phyloP scores from a whole-genome alignment of 2,888 invertebrate species.

The Muschampia plurimacula region DNA sequence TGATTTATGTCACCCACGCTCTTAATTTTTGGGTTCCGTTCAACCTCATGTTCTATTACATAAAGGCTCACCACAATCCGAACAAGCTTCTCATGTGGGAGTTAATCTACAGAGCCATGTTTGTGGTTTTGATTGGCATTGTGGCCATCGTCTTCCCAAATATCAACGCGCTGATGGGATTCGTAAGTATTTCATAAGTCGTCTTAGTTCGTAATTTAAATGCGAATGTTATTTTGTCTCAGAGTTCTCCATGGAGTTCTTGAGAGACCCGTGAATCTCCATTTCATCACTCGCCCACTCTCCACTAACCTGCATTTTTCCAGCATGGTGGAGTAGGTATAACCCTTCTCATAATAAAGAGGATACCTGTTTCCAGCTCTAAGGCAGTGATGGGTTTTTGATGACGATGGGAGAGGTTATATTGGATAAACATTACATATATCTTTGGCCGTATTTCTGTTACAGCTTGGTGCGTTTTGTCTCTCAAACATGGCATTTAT shows the following conservation, averaged over 20 bases:
- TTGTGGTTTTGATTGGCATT: conserved; percentile 52
- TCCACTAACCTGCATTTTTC: neutral
- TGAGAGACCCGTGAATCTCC: too few species aligned
- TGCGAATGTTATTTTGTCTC: too few species aligned
- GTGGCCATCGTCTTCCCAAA: conserved; percentile 65
- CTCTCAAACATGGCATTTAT: conserved; percentile 79
- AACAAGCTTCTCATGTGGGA: conserved; percentile 54
- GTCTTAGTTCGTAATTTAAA: too few species aligned
- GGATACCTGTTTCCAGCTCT: too few species aligned
- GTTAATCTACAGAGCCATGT: conserved; percentile 57
- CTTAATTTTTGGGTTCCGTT: conserved; percentile 75
- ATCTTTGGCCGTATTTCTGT: conserved; percentile 41
- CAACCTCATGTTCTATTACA: conserved; percentile 63
- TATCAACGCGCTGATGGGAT: conserved; percentile 69
- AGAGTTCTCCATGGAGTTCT: too few species aligned
- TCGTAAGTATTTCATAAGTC: conserved; percentile 60
- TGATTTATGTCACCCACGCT: conserved; percentile 72
- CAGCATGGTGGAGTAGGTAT: neutral
- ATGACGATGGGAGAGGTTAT: neutral
- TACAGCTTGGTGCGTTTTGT: conserved; percentile 78
- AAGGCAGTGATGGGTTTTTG: neutral
- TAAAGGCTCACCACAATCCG: conserved; percentile 50
- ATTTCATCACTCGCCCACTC: too few species aligned
- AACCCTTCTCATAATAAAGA: neutral
- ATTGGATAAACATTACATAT: neutral